Percentiles rank a stretch among this genome's conserved stretches.
Evolutionary conservation across 2,888 invertebrate species (phyloP).

Genomic region (Frankliniella intonsa): DNA sequence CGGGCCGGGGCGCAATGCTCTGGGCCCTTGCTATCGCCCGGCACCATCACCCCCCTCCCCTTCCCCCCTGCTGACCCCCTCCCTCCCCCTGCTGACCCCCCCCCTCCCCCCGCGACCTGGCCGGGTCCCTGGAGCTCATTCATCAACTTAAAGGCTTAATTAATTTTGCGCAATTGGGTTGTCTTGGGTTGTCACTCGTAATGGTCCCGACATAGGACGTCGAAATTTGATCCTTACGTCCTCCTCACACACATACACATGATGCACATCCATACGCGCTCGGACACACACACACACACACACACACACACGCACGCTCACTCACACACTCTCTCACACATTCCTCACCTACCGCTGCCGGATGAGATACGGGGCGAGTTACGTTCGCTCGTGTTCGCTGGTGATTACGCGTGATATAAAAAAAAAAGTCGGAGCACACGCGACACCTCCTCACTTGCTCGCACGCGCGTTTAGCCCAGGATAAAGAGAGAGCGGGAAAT

Average conservation of each 20-base stretch:
- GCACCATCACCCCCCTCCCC: no score
- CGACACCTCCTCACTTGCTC: neutral
- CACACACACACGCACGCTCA: neutral
- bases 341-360: neutral
- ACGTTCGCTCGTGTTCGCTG: neutral
- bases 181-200: slow-evolving; percentile 13
- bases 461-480: neutral
- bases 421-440: neutral
- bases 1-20: no score
- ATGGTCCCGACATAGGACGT: neutral
- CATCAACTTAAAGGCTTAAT: slow-evolving; percentile 23
- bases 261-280: no score
- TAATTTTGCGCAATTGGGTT: slow-evolving; percentile 20
- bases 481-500: no score
- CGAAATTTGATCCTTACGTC: slow-evolving; percentile 8
- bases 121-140: neutral
- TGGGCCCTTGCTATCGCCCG: no score
- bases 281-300: neutral
- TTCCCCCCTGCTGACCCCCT: no score
- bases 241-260: no score
- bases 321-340: neutral
- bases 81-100: no score
- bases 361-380: neutral
- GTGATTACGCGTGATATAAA: neutral
- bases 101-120: no score